Evolutionary conservation across 1,140 invertebrate species (phyloP), one percentile per base, ranked within the genome.

Genomic region (Lanistes nyassanus): DNA sequence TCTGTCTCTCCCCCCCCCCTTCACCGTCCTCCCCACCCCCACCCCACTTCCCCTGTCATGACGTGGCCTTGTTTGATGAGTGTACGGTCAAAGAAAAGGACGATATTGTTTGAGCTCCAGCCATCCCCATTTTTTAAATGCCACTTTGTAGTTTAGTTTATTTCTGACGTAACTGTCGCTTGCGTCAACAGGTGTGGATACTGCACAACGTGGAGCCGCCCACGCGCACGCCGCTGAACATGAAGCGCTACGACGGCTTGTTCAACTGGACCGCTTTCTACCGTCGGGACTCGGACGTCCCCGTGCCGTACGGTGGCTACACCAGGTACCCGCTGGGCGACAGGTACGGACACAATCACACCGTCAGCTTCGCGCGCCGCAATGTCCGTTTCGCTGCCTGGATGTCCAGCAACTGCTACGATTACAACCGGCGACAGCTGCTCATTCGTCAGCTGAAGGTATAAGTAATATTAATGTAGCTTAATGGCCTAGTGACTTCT

Each of bases 381-480:
- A 86, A 86, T 76, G 74, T 79, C 34, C 82, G 81, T 26, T 78
- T 83, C 69, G 91, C 91, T 0, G 90, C 90, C 2, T 93, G 92
- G 91, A 91, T 93, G 77, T 92, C 93, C 7, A 92, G 92, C 67
- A 92, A 93, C 80, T 94, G 93, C 80, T 29, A 85, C 16, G 90
- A 92, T 0, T 83, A 79, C 34, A 92, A 91, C 77, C 83, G 86
- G 2, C 86, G 93, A n/a, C 89, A 92, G 78, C 58, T 86, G 1
- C 92, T 92, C 77, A 91, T 92, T 0, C 66, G 83, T 19, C 84
- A 92, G 76, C 81, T 94, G 16, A 81, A 90, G 76, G 88, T 94
- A 56, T 19, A 9, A 47, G 39, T 42, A 42, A 42, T 13, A 42
- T 7, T 42, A 6, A 5, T 42, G 39, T 42, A n/a, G n/a, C n/a